Evolutionary conservation across 2,113 vertebrate genomes (phyloP).

Genomic region (Corythaixoides concolor): DNA sequence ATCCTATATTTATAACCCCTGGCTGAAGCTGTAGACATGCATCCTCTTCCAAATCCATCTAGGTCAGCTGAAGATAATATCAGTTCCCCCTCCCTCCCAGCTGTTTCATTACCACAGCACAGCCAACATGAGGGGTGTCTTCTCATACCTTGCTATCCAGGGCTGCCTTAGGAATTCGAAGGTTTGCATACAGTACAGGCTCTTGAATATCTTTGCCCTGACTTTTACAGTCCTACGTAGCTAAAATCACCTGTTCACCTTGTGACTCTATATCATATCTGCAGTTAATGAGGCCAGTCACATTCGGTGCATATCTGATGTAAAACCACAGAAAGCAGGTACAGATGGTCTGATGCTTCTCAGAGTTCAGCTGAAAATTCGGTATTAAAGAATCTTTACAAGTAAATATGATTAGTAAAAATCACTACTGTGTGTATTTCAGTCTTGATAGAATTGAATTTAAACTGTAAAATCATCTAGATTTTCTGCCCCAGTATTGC

Average conservation of each 20-base stretch:
- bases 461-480: background rate
- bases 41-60: conserved; percentile 42
- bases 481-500: background rate
- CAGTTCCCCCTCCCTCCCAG: background rate
- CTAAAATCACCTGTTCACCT: background rate
- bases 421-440: background rate
- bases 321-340: background rate
- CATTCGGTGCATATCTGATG: background rate
- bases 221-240: background rate
- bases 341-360: background rate
- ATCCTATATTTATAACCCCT: conserved; percentile 41
- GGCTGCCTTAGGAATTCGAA: background rate
- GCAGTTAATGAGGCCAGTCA: background rate
- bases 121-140: background rate
- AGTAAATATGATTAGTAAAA: background rate
- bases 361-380: background rate
- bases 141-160: background rate
- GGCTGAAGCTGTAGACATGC: conserved; percentile 7
- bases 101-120: background rate
- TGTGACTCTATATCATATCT: background rate
- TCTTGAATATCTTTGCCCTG: background rate
- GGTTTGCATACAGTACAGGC: background rate
- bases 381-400: background rate
- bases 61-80: conserved; percentile 37
- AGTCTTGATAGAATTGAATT: background rate